Evolutionary conservation across 1,140 invertebrate genomes (phyloP).

Genomic region (Pomacea maculata): DNA sequence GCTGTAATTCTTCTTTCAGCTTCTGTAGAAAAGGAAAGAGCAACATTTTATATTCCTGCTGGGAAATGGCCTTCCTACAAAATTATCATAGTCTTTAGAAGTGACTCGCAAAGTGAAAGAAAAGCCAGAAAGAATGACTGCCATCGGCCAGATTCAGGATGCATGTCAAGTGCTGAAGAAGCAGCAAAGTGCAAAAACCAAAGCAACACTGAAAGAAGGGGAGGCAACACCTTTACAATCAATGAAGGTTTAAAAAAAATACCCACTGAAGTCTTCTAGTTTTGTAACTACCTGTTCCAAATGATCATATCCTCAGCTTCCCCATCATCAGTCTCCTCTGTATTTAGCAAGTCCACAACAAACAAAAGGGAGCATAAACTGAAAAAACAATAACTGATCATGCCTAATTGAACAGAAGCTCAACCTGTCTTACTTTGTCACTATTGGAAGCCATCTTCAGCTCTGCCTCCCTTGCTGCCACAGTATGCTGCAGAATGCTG

Average conservation of each 20-base stretch:
- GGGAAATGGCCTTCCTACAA: background rate
- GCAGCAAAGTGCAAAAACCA: too few species aligned
- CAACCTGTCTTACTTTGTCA: constrained; percentile 32
- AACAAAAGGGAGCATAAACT: background rate
- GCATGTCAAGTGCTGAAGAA: too few species aligned
- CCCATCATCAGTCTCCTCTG: background rate
- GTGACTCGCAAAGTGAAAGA: too few species aligned
- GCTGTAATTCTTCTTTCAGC: constrained; percentile 41
- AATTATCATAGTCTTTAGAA: too few species aligned
- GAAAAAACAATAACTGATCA: background rate
- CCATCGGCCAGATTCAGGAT: background rate
- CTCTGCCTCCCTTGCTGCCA: constrained; percentile 50
- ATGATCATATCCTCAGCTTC: background rate
- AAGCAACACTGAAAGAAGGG: too few species aligned
- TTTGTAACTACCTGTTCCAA: background rate
- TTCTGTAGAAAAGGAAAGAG: constrained; percentile 32
- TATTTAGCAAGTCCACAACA: background rate
- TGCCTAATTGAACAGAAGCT: background rate
- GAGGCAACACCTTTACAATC: too few species aligned
- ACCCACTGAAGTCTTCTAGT: background rate
- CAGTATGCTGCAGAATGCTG: constrained; percentile 39
- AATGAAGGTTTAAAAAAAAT: background rate
- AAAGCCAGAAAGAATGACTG: too few species aligned
- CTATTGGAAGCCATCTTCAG: constrained; percentile 47
- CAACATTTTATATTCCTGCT: background rate